Evolutionary conservation across 2,113 vertebrate species (phyloP).

Genomic region (Promerops cafer): DNA sequence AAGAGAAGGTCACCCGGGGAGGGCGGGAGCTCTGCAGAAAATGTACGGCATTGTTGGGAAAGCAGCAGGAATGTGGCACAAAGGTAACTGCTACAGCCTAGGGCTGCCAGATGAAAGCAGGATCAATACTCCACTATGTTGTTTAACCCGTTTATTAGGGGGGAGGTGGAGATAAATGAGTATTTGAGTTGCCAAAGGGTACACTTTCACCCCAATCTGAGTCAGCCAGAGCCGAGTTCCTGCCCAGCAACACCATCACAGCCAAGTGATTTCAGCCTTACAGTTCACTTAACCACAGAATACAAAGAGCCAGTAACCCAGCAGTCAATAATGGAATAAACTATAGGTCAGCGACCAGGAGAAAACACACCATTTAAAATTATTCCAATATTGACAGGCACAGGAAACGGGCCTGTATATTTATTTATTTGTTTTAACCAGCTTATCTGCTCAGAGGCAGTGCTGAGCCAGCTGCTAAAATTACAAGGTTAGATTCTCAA

Average conservation of each 20-base stretch:
- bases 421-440: conserved; percentile 45
- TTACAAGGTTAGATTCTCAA: background rate
- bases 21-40: background rate
- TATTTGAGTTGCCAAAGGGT: conserved; percentile 20
- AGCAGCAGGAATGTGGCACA: conserved; percentile 41
- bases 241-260: conserved; percentile 23
- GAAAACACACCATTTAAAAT: conserved; percentile 58
- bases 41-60: background rate
- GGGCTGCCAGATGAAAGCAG: background rate
- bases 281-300: conserved; percentile 32
- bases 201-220: conserved; percentile 46
- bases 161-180: background rate
- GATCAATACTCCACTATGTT: conserved; percentile 36
- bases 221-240: conserved; percentile 6
- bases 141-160: conserved; percentile 39
- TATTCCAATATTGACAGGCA: conserved; percentile 36
- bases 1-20: background rate
- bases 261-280: conserved; percentile 32
- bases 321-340: conserved; percentile 59
- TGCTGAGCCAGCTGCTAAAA: conserved; percentile 1
- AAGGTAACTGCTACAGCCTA: conserved; percentile 30
- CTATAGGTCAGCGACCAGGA: conserved; percentile 56
- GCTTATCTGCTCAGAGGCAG: background rate
- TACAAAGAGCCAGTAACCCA: conserved; percentile 44
- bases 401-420: background rate